A percentile compares a stretch with the other conserved stretches of the same genome.
Evolutionary conservation across 2,888 invertebrate species (phyloP).

Genomic region (Plagiodera versicolora): DNA sequence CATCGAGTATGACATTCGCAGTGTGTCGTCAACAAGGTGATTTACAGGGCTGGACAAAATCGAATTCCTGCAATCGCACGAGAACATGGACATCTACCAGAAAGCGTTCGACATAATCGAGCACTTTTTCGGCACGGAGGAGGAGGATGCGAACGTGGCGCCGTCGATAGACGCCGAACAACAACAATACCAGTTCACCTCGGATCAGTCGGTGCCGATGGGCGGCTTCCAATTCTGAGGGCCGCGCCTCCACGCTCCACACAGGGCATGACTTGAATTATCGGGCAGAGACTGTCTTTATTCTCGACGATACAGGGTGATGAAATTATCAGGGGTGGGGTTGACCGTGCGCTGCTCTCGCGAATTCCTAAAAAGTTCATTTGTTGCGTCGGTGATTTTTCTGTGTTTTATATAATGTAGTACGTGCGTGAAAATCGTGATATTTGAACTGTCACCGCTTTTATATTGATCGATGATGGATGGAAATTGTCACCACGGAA

Average conservation of each 20-base stretch:
- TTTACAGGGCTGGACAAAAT: conserved; percentile 97
- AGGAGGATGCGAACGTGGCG: conserved; percentile 77
- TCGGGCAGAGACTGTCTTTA: conserved; percentile 19
- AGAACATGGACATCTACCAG: conserved; percentile 95
- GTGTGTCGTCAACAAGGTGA: too few species aligned
- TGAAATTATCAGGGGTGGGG: not conserved
- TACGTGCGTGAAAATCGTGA: too few species aligned
- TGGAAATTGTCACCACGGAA: too few species aligned
- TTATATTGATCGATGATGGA: too few species aligned
- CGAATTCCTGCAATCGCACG: conserved; percentile 95
- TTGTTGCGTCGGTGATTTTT: too few species aligned
- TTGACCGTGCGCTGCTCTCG: too few species aligned
- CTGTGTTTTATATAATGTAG: too few species aligned
- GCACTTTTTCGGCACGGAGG: conserved; percentile 91
- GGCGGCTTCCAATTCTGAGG: conserved; percentile 79
- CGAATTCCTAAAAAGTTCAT: too few species aligned
- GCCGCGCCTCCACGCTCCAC: conserved; percentile 6
- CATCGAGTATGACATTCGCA: too few species aligned
- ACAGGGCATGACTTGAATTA: conserved; percentile 20
- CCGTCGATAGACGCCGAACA: conserved; percentile 73
- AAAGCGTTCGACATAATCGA: conserved; percentile 97
- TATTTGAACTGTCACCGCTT: too few species aligned
- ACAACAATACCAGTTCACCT: conserved; percentile 73
- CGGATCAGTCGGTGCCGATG: conserved; percentile 73
- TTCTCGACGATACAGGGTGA: conserved; percentile 15